Conservation (phyloP, 2,888 invertebrate species). For the Drosophila prolongata region DNA sequence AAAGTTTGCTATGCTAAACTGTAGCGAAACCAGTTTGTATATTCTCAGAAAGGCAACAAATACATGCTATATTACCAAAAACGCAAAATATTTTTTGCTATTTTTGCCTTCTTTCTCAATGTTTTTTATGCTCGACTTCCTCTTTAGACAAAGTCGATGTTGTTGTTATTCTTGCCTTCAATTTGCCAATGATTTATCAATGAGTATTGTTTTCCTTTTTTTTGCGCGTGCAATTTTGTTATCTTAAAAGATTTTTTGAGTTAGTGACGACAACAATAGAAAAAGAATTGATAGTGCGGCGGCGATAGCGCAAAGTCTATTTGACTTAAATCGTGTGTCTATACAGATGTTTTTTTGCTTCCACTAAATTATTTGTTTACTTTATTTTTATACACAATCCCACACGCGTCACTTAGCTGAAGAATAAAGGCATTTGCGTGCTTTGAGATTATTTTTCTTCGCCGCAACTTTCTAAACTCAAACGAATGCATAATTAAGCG, state of each 20-base stretch:
- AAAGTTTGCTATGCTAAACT: conserved; percentile 2
- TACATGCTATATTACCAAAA: conserved; percentile 26
- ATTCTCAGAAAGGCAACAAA: conserved; percentile 10
- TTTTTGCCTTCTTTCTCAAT: conserved; percentile 37
- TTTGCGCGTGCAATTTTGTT: conserved; percentile 59
- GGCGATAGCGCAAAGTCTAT: conserved; percentile 19
- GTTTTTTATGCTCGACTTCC: conserved; percentile 65
- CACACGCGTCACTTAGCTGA: conserved; percentile 44
- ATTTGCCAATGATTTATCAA: conserved; percentile 58
- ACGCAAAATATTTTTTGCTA: conserved; percentile 24
- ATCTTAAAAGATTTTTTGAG: conserved; percentile 22
- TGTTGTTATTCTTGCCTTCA: conserved; percentile 8
- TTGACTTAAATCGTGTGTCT: conserved; percentile 40
- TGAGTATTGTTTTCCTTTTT: conserved; percentile 30
- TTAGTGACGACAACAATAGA: conserved; percentile 52
- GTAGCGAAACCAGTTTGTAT: conserved; percentile 26
- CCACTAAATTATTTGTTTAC: conserved; percentile 7
- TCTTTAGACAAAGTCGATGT: conserved; percentile 33
- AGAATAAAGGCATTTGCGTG: conserved; percentile 35
- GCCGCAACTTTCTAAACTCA: conserved; percentile 53
- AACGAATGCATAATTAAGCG: conserved; percentile 45
- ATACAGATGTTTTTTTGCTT: conserved; percentile 61
- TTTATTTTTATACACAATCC: conserved; percentile 25
- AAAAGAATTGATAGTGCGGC: conserved; percentile 5
- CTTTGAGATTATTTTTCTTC: conserved; percentile 28